Conservation (phyloP, 2,113 vertebrate genomes). For the Aphyosemion australe region DNA sequence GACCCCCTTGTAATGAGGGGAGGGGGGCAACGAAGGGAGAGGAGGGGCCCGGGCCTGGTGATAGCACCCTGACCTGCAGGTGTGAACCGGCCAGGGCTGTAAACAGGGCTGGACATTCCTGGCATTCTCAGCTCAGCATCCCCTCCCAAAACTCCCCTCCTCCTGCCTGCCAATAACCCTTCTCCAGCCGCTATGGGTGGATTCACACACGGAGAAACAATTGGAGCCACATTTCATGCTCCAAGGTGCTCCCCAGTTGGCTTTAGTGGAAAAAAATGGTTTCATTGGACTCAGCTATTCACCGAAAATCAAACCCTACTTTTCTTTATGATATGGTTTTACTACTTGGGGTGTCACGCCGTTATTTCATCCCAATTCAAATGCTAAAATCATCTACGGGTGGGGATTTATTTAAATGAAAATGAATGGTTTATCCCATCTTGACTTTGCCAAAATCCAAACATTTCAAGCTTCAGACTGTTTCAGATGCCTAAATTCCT, state of each 20-base stretch:
- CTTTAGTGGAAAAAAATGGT: constrained; percentile 42
- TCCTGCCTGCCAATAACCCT: constrained; percentile 70
- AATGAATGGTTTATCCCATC: constrained; percentile 38
- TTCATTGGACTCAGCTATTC: constrained; percentile 38
- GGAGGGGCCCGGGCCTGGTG: constrained; percentile 70
- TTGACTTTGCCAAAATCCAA: constrained; percentile 21
- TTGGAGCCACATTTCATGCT: constrained; percentile 76
- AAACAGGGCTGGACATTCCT: constrained; percentile 84
- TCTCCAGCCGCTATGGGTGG: constrained; percentile 59
- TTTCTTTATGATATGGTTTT: constrained; percentile 50
- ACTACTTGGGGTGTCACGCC: constrained; percentile 21
- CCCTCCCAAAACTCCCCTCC: constrained; percentile 70
- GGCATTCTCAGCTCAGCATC: constrained; percentile 81
- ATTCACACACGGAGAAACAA: constrained; percentile 74
- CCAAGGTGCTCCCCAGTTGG: constrained; percentile 60
- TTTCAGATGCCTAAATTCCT: constrained; percentile 22
- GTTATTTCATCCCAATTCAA: constrained; percentile 40
- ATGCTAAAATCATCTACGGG: constrained; percentile 44
- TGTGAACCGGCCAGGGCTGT: constrained; percentile 81
- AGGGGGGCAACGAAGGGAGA: constrained; percentile 63
- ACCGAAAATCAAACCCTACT: constrained; percentile 46
- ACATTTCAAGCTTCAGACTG: constrained; percentile 14
- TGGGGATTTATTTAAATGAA: constrained; percentile 55
- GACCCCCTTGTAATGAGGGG: constrained; percentile 85
- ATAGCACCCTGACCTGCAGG: constrained; percentile 86